Evolutionary conservation across 2,113 vertebrate genomes (phyloP), one percentile per base, ranked within the genome.

Genomic region (Gasterosteus nipponicus): DNA sequence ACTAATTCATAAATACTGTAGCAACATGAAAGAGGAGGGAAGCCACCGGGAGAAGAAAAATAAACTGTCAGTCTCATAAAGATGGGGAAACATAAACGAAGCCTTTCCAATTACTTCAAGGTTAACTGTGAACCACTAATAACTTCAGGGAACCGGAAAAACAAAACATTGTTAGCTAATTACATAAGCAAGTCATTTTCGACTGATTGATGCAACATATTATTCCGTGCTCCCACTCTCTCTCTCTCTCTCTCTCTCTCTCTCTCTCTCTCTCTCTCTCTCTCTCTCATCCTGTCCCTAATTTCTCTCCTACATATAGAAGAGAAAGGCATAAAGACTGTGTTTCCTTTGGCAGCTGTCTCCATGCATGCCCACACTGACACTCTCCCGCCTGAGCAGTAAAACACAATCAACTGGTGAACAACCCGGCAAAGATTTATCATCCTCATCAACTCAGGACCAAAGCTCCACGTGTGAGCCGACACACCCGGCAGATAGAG

Each of bases 111-210:
- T 93, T 91, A 92, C 89, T 90, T 89, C 89, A 92, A 92, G 91
- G 90, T 91, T 92, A 91, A 91, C 90, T 82, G 83, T 92, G 86
- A 90, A 85, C 83, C 83, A 57, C 82, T 92, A 92, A 92, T 91
- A 93, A 92, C 91, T 88, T 92, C 86, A 83, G 91, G 90, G 91
- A 91, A 89, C 81, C 51, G 41, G 82, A 92, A 83, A 92, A 92
- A 92, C 89, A 90, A 92, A 93, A 92, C 90, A 90, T 84, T 90
- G 89, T 89, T 87, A 76, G 89, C 89, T 93, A 93, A 93, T 93
- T 92, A 91, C 89, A 93, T 91, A 89, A 89, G 87, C 85, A 91
- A 92, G 86, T 88, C 85, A 91, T 92, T 26, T 92, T 93, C 89
- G 89, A 89, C 89, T 89, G 92, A 93, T 90, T 92, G 91, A 92